Evolutionary conservation across 2,113 vertebrate genomes (phyloP).

Genomic region (Phalacrocorax carbo): DNA sequence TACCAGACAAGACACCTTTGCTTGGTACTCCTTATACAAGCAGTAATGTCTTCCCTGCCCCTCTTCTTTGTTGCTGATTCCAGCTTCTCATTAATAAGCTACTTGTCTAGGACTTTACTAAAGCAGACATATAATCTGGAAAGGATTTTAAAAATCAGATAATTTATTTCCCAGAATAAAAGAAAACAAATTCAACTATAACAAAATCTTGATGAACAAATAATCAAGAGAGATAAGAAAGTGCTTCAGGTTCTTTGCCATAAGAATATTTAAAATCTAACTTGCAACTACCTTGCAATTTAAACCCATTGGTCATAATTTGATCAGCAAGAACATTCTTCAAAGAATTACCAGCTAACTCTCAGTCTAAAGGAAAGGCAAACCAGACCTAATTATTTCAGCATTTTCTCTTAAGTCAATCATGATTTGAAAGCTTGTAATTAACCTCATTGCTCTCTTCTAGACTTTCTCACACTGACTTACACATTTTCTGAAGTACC

Average conservation of each 20-base stretch:
- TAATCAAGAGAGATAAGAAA: background rate
- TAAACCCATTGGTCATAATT: background rate
- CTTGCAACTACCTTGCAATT: background rate
- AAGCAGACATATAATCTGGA: background rate
- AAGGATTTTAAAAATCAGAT: background rate
- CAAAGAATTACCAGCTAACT: background rate
- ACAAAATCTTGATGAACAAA: background rate
- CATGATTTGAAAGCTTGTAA: background rate
- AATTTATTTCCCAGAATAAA: background rate
- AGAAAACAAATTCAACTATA: background rate
- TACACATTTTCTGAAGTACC: background rate
- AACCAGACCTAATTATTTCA: background rate
- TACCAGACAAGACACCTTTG: background rate
- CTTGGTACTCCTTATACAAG: background rate
- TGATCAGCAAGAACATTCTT: background rate
- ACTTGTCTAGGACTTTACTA: background rate
- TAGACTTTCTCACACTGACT: background rate
- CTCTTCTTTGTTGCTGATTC: background rate
- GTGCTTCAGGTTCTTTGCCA: background rate
- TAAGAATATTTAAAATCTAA: background rate
- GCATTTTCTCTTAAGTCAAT: background rate
- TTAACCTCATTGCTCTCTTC: background rate
- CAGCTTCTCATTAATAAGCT: background rate
- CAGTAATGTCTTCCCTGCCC: background rate
- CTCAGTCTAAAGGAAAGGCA: background rate